Evolutionary conservation across 2,113 vertebrate species (phyloP).

Genomic region (Neolamprologus toae): DNA sequence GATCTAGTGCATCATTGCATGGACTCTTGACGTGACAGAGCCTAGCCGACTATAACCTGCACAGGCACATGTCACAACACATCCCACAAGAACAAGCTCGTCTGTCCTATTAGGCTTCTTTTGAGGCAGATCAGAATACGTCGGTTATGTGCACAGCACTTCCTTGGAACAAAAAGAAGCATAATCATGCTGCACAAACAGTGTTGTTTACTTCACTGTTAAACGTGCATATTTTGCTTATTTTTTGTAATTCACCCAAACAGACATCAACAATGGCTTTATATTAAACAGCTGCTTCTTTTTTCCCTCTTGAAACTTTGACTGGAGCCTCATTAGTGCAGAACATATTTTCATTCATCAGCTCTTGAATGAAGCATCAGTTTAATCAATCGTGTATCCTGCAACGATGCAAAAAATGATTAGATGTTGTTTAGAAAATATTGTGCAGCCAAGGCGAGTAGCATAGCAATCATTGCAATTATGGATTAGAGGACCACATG

Average conservation of each 20-base stretch:
- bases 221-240: neutral
- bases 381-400: neutral
- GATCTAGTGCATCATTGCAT: neutral
- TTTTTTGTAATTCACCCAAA: neutral
- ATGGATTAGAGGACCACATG: neutral
- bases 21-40: neutral
- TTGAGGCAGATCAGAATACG: neutral
- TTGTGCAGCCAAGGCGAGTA: neutral
- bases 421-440: neutral
- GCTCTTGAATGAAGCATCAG: neutral
- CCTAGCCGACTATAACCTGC: neutral
- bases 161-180: neutral
- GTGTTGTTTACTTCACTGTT: neutral
- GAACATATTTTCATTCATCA: slow-evolving; percentile 3
- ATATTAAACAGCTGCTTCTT: neutral
- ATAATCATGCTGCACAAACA: slow-evolving; percentile 5
- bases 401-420: neutral
- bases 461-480: neutral
- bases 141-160: neutral
- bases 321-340: neutral
- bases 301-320: neutral
- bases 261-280: neutral
- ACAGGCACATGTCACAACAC: neutral
- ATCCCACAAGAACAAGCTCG: neutral
- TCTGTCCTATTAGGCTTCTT: neutral